Evolutionary conservation across 2,888 invertebrate species (phyloP).

Genomic region (Lasius fuliginosus): DNA sequence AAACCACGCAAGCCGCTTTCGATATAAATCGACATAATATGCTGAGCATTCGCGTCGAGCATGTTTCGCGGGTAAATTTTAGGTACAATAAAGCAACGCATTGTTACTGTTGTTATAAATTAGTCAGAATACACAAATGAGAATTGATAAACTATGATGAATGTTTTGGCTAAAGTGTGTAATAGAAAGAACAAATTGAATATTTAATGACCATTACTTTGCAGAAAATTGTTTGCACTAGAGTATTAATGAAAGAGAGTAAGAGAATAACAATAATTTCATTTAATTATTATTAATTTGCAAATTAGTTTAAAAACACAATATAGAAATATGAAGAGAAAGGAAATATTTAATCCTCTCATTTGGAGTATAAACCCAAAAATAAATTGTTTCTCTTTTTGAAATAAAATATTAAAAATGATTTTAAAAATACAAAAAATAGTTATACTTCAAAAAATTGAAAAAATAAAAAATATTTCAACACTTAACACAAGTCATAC

Average conservation of each 20-base stretch:
- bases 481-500: background rate
- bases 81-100: background rate
- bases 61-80: constrained; percentile 8
- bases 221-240: no score
- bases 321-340: background rate
- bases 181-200: background rate
- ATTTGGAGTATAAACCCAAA: background rate
- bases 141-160: background rate
- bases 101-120: background rate
- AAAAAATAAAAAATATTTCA: background rate
- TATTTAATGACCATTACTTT: background rate
- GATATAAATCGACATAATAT: background rate
- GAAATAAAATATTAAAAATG: background rate
- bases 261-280: background rate
- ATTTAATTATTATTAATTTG: background rate
- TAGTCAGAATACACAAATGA: background rate
- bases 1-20: background rate
- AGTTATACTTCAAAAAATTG: background rate
- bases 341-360: background rate
- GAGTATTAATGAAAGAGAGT: no score
- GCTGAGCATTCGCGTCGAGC: background rate
- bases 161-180: background rate
- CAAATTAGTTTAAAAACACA: background rate
- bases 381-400: background rate
- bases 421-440: background rate